phyloP scores from a whole-genome alignment of 2,113 vertebrate species.

The Carollia perspicillata region DNA sequence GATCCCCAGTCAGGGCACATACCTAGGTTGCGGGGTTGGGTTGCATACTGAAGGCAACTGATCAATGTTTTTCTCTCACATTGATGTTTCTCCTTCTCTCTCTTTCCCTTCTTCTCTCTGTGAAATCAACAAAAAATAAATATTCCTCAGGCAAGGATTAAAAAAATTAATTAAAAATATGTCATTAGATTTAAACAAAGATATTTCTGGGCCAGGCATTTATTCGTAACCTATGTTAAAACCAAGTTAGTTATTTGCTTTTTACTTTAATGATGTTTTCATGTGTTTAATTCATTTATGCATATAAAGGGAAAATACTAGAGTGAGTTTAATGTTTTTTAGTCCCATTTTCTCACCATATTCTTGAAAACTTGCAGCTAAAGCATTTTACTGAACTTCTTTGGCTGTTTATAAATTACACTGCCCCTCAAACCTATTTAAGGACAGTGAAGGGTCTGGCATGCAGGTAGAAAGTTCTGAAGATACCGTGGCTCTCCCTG shows the following conservation, averaged over 20 bases:
- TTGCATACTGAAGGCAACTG: no score
- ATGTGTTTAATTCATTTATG: background rate
- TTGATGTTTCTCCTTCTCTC: no score
- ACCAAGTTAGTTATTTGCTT: background rate
- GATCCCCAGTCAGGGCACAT: no score
- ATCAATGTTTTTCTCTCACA: no score
- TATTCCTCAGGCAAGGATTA: no score
- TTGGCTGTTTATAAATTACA: slow-evolving; percentile 56
- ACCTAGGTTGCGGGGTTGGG: no score
- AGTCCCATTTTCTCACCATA: background rate
- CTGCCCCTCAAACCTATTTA: slow-evolving; percentile 12
- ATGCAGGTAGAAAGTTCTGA: slow-evolving; percentile 44
- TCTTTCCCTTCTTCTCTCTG: no score
- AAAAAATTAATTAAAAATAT: background rate
- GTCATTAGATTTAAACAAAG: background rate
- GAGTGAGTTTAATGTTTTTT: background rate
- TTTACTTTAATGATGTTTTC: background rate
- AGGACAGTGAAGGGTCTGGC: slow-evolving; percentile 53
- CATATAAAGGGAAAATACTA: background rate
- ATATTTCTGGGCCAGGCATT: background rate
- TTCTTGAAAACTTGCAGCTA: slow-evolving; percentile 9
- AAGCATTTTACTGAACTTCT: background rate
- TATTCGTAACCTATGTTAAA: background rate
- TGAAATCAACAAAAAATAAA: no score
- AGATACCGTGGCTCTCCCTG: background rate